These are phyloP conservation scores for Enteromius thamalakanensis DNA, from an alignment of 2,797 vertebrate genomes.

Conservation along the genomic window DNA sequence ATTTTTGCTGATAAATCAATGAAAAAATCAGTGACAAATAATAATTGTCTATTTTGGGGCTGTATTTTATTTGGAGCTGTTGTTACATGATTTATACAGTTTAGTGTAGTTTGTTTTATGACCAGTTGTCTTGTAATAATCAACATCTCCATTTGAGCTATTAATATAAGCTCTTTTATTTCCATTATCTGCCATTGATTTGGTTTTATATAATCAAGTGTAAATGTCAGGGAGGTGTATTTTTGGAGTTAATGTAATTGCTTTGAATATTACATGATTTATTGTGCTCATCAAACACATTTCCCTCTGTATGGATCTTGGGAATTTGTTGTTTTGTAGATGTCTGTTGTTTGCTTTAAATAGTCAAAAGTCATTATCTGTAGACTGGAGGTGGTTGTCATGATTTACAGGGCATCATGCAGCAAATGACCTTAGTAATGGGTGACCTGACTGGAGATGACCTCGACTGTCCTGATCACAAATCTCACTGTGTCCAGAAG, in stretches of 20 bases:
- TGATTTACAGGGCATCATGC: slow-evolving; percentile 61
- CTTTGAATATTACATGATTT: not conserved
- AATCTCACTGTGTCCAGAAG: slow-evolving; percentile 49
- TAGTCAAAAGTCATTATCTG: not conserved
- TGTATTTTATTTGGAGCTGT: not conserved
- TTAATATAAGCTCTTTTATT: not conserved
- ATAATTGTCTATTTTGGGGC: not conserved
- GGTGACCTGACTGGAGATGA: slow-evolving; percentile 52
- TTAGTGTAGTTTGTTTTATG: not conserved
- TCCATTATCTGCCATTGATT: not conserved
- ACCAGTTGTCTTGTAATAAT: not conserved
- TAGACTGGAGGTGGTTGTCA: not conserved
- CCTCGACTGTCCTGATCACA: slow-evolving; percentile 53
- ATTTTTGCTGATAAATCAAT: slow-evolving; percentile 19
- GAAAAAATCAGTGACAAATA: not conserved
- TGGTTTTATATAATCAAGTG: not conserved
- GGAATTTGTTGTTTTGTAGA: not conserved
- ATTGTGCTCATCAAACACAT: not conserved
- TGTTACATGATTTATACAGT: not conserved
- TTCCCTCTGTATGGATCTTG: not conserved
- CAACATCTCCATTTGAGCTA: not conserved
- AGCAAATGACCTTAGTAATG: slow-evolving; percentile 61
- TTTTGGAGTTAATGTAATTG: not conserved
- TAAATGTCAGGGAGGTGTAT: not conserved
- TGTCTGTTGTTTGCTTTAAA: not conserved